These are phyloP conservation scores for Pseudopleuronectes americanus DNA, from an alignment of 2,797 vertebrate genomes.

Conservation along the genomic window DNA sequence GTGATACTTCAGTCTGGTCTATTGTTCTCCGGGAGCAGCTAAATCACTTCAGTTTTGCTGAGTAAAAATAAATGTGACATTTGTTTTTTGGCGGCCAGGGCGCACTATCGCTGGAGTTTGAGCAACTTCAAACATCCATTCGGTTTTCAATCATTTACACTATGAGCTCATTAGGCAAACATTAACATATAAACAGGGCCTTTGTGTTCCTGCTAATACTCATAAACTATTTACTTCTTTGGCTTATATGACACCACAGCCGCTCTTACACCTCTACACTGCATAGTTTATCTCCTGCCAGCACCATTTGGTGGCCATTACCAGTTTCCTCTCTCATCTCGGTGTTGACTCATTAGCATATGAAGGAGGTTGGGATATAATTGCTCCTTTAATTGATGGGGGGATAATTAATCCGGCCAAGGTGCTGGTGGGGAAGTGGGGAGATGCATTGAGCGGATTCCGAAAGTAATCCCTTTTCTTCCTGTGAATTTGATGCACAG, in stretches of 20 bases:
- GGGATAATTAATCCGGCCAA: constrained; percentile 78
- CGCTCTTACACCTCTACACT: constrained; percentile 1
- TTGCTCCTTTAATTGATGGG: constrained; percentile 79
- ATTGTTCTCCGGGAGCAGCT: constrained; percentile 49
- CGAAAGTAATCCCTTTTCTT: constrained; percentile 41
- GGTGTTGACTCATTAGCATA: constrained; percentile 75
- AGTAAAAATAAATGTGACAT: constrained; percentile 40
- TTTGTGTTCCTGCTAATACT: constrained; percentile 24
- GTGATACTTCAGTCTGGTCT: constrained; percentile 27
- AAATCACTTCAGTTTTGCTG: constrained; percentile 41
- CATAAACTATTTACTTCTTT: constrained; percentile 17
- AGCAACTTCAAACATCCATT: constrained; percentile 2
- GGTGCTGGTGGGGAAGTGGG: constrained; percentile 33
- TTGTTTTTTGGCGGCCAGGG: constrained; percentile 6
- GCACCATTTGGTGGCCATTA: constrained; percentile 49
- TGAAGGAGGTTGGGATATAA: constrained; percentile 76
- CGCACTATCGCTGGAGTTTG: background rate
- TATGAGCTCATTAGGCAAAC: constrained; percentile 9
- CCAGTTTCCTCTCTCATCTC: constrained; percentile 41
- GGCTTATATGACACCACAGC: background rate
- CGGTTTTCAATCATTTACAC: background rate
- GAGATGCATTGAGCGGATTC: constrained; percentile 24
- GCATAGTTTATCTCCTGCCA: constrained; percentile 22
- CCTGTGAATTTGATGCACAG: constrained; percentile 32
- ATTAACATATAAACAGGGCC: constrained; percentile 1